phyloP scores from a whole-genome alignment of 2,113 vertebrate species.

The Theropithecus gelada region DNA sequence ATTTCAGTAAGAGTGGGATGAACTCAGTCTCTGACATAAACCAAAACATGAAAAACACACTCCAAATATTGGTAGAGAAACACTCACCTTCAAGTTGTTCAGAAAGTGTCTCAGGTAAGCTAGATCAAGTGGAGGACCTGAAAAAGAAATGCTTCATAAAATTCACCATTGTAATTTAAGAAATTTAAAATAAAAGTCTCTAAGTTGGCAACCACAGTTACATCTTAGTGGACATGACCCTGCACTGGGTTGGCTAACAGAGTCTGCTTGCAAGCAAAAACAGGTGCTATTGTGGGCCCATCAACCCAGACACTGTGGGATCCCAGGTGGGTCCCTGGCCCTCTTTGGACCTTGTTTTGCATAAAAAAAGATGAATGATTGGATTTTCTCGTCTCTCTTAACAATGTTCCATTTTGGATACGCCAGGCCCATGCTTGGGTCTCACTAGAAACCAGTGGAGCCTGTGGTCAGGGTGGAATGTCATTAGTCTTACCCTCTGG shows the following conservation, averaged over 20 bases:
- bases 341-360: neutral
- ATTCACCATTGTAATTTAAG: slow-evolving; percentile 56
- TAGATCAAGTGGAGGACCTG: slow-evolving; percentile 84
- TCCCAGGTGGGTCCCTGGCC: neutral
- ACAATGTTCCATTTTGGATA: neutral
- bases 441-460: neutral
- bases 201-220: neutral
- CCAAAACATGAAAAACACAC: neutral
- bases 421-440: neutral
- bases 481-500: neutral
- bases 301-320: neutral
- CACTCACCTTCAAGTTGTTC: slow-evolving; percentile 84
- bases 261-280: neutral
- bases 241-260: neutral
- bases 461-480: neutral
- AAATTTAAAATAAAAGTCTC: neutral
- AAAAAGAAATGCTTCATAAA: slow-evolving; percentile 67
- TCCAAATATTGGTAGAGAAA: slow-evolving; percentile 11
- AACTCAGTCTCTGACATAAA: neutral
- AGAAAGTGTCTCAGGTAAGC: slow-evolving; percentile 84
- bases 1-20: neutral
- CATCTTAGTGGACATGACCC: neutral
- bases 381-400: neutral
- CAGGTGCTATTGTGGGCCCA: accelerated
- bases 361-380: neutral